Percentiles rank a stretch among this genome's conserved stretches.
Conservation (phyloP, 2,113 vertebrate genomes). For the Psephotus haematonotus region DNA sequence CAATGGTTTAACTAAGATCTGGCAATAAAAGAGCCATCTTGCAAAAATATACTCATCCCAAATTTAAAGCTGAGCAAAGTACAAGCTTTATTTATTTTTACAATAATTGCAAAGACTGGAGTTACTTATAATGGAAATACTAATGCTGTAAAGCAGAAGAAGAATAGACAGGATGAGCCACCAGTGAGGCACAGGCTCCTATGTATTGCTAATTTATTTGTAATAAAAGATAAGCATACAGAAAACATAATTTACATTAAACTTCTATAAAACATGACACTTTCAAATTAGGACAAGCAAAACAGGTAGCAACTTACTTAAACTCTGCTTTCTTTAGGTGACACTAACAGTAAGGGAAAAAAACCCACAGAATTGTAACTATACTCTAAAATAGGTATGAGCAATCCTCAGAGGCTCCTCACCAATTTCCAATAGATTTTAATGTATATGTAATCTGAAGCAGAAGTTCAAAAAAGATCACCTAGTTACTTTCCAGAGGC, state of each 20-base stretch:
- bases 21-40: background rate
- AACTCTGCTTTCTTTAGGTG: background rate
- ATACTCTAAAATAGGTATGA: background rate
- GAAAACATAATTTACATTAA: slow-evolving; percentile 1
- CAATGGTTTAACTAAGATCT: background rate
- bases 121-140: background rate
- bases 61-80: background rate
- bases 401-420: background rate
- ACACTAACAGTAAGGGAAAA: background rate
- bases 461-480: background rate
- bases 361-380: background rate
- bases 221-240: slow-evolving; percentile 21
- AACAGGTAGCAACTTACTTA: background rate
- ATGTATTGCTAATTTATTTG: slow-evolving; percentile 10
- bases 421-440: background rate
- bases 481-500: background rate
- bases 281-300: background rate
- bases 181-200: background rate
- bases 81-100: background rate
- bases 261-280: background rate
- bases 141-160: slow-evolving; percentile 1
- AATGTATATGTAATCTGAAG: background rate
- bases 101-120: background rate
- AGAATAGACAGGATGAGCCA: background rate
- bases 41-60: background rate